These are phyloP conservation scores for Artibeus jamaicensis DNA, from an alignment of 2,797 vertebrate genomes.

Conservation along the genomic window DNA sequence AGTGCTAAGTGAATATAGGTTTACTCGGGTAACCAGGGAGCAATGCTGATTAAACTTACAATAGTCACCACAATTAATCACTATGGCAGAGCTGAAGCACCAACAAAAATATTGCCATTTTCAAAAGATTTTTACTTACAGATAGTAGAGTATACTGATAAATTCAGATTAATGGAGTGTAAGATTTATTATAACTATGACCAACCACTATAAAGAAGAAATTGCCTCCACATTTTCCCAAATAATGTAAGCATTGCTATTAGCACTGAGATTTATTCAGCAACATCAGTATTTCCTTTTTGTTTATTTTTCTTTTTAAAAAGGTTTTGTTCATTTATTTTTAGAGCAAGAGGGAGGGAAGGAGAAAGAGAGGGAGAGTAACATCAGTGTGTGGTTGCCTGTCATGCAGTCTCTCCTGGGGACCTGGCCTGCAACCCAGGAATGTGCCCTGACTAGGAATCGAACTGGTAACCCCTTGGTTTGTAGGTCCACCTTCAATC, in stretches of 20 bases:
- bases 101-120: background rate
- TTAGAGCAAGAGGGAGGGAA: too few relatives aligned
- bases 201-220: background rate
- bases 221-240: background rate
- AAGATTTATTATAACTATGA: background rate
- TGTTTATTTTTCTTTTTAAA: background rate
- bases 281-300: background rate
- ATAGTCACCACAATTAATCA: slow-evolving; percentile 31
- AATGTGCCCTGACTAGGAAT: too few relatives aligned
- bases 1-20: slow-evolving; percentile 29
- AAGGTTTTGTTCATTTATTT: too few relatives aligned
- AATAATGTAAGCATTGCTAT: background rate
- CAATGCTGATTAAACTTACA: slow-evolving; percentile 11
- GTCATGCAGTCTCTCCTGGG: too few relatives aligned
- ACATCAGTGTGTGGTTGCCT: too few relatives aligned
- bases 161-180: background rate
- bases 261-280: background rate
- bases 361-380: too few relatives aligned
- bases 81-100: background rate
- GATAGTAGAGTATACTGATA: background rate
- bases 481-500: too few relatives aligned
- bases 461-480: too few relatives aligned
- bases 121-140: background rate
- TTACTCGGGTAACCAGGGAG: background rate
- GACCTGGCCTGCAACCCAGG: too few relatives aligned